These are phyloP conservation scores for Brachionus rubens DNA, from an alignment of 1,140 invertebrate species.

Conservation along the genomic window DNA sequence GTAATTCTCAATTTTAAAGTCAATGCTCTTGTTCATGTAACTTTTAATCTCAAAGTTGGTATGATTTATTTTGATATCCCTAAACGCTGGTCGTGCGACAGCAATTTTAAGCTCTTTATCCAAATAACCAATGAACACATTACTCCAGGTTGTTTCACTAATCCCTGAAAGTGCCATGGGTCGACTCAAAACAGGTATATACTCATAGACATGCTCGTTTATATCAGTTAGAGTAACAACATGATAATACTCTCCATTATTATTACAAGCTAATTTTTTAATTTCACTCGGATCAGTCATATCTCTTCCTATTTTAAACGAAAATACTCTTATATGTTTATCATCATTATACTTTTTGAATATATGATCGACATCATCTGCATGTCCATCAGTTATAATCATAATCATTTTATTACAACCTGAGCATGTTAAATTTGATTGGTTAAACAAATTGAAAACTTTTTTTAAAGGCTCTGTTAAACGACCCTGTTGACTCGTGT, in stretches of 20 bases:
- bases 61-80: not conserved
- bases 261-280: conserved; percentile 52
- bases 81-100: conserved; percentile 32
- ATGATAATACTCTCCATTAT: conserved; percentile 44
- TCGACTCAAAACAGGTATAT: conserved; percentile 41
- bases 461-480: conserved; percentile 14
- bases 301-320: conserved; percentile 91
- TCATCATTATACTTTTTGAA: conserved; percentile 70
- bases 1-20: conserved; percentile 14
- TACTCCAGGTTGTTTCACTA: conserved; percentile 46
- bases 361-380: conserved; percentile 83
- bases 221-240: conserved; percentile 34
- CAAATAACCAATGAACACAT: conserved; percentile 45
- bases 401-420: conserved; percentile 86
- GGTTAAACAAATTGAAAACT: conserved; percentile 38
- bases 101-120: conserved; percentile 46
- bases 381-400: conserved; percentile 94
- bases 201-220: conserved; percentile 45
- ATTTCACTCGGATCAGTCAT: conserved; percentile 72
- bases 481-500: conserved; percentile 28
- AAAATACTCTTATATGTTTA: conserved; percentile 76
- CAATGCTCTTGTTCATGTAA: conserved; percentile 28
- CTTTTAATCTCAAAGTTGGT: not conserved
- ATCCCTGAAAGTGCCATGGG: conserved; percentile 18
- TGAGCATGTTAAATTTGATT: not conserved